Percentiles rank a stretch among this genome's conserved stretches.
Conservation (phyloP, 2,888 invertebrate genomes). For the Eristalis intricaria region DNA sequence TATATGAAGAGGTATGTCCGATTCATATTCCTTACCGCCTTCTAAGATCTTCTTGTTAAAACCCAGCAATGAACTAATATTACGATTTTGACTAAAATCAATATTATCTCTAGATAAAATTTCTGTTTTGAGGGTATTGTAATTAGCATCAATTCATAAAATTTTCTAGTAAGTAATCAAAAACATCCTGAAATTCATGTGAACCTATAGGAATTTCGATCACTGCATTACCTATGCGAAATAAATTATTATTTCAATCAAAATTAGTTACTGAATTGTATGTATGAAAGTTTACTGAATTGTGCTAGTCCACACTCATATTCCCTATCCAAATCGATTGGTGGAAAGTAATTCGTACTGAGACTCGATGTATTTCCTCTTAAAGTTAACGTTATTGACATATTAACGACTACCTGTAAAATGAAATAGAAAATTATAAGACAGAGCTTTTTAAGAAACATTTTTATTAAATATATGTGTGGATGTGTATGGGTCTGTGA, state of each 20-base stretch:
- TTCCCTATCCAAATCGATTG: constrained; percentile 60
- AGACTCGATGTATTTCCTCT: constrained; percentile 71
- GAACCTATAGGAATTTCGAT: constrained; percentile 74
- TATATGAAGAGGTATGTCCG: constrained; percentile 76
- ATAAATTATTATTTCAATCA: constrained; percentile 76
- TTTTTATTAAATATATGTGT: background rate
- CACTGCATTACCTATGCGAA: constrained; percentile 72
- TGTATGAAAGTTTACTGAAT: constrained; percentile 73
- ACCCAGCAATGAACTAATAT: constrained; percentile 54
- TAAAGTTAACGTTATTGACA: constrained; percentile 75
- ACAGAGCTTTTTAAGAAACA: background rate
- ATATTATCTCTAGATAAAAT: constrained; percentile 26
- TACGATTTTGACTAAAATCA: constrained; percentile 30
- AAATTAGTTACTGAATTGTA: constrained; percentile 75
- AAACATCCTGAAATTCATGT: constrained; percentile 76
- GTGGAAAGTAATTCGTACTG: constrained; percentile 45
- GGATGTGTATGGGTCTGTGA: no score
- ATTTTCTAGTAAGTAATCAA: constrained; percentile 30
- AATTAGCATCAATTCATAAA: constrained; percentile 33
- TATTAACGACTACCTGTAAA: constrained; percentile 2
- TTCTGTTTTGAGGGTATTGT: constrained; percentile 43
- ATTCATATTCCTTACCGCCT: constrained; percentile 71
- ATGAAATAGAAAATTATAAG: no score
- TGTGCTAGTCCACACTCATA: constrained; percentile 76
- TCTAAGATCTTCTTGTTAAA: constrained; percentile 50